Evolutionary conservation across 2,113 vertebrate species (phyloP).

Genomic region (Microcebus ravelobensis): DNA sequence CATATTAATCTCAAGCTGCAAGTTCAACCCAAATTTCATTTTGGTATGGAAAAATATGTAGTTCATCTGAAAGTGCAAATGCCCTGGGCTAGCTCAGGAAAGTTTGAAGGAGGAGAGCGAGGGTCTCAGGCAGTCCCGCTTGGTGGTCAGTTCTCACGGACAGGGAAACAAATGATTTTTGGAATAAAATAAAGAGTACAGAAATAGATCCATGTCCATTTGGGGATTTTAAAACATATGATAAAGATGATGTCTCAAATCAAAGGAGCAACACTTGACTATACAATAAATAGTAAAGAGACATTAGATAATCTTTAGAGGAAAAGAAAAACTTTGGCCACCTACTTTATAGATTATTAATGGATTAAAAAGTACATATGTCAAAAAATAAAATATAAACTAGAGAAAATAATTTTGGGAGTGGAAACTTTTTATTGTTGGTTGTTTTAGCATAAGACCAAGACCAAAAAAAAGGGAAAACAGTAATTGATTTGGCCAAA

Average conservation of each 20-base stretch:
- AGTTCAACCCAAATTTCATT: background rate
- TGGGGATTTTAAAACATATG: background rate
- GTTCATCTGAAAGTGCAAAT: background rate
- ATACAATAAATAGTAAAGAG: too few species aligned
- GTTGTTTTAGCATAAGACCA: background rate
- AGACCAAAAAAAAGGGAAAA: background rate
- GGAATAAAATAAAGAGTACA: rapidly evolving
- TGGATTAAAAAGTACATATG: background rate
- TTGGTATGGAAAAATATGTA: background rate
- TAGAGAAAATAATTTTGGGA: background rate
- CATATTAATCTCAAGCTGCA: background rate
- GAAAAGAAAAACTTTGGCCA: background rate
- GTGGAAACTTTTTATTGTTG: background rate
- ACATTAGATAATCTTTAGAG: rapidly evolving
- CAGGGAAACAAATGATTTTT: background rate
- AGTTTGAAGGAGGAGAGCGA: rapidly evolving
- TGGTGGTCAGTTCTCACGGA: rapidly evolving
- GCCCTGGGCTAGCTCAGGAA: background rate
- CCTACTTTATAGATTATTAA: background rate
- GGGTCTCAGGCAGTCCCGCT: rapidly evolving
- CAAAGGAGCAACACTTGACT: background rate
- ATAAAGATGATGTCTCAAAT: background rate
- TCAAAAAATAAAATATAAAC: background rate
- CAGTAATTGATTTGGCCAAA: background rate
- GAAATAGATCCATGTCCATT: rapidly evolving